Evolutionary conservation across 2,888 invertebrate species (phyloP).

Genomic region (Patella pellucida): DNA sequence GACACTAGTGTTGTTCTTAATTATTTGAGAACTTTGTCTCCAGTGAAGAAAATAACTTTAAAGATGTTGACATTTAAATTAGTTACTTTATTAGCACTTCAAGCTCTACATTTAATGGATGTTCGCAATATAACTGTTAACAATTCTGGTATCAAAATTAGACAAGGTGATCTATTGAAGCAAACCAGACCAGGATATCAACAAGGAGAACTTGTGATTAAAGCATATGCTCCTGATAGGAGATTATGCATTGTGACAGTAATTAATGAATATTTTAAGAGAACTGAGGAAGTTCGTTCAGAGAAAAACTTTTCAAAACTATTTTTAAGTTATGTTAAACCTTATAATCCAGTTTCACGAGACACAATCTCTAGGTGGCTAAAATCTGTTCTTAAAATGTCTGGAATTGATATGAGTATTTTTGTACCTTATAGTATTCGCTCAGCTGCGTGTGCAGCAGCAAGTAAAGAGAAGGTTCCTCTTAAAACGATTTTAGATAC

Average conservation of each 20-base stretch:
- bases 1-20: background rate
- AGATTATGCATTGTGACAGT: background rate
- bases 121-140: background rate
- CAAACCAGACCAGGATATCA: background rate
- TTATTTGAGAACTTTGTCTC: background rate
- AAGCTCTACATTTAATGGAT: background rate
- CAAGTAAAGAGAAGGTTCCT: too few relatives aligned
- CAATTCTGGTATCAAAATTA: background rate
- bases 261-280: too few relatives aligned
- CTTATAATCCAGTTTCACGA: too few relatives aligned
- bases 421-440: too few relatives aligned
- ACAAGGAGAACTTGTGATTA: background rate
- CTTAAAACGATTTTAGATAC: too few relatives aligned
- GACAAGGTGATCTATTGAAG: background rate
- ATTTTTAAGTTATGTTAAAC: too few relatives aligned
- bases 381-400: too few relatives aligned
- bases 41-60: background rate
- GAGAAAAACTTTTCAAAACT: too few relatives aligned
- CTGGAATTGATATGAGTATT: too few relatives aligned
- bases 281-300: too few relatives aligned
- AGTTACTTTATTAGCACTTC: constrained; percentile 2
- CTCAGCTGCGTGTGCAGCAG: too few relatives aligned
- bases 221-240: constrained; percentile 1
- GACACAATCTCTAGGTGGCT: too few relatives aligned
- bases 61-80: background rate